Evolutionary conservation across 2,888 invertebrate species (phyloP), one percentile per base, ranked within the genome.

Genomic region (Drosophila bunnanda): DNA sequence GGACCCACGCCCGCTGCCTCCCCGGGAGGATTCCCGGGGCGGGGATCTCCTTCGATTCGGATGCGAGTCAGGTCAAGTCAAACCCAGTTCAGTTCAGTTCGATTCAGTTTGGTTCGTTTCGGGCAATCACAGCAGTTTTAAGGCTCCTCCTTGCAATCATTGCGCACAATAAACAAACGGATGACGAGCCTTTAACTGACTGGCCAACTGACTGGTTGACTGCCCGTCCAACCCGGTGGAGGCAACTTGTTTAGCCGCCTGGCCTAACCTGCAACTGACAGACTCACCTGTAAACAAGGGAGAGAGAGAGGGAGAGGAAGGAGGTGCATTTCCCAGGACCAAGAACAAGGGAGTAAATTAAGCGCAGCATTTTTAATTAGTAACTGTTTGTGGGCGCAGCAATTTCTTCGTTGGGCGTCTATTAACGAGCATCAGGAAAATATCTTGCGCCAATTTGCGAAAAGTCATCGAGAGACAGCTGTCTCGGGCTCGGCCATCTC

Each of bases 141-240:
- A 77, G 76, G 75, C 75, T 76, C 46, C 75, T 78, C 38, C 66
- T 75, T 71, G 76, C 86, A 86, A 86, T 88, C 88, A 86, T 85
- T 80, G 80, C 82, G 71, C 78, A 88, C 80, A 85, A 86, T 88
- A 88, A 87, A 86, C 88, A 86, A 88, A 80, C 86, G 76, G 78
- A 87, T 84, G 87, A 86, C 83, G 88, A 88, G 88, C 82, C 83
- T 88, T 87, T 87, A 86, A 86, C 87, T 74, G 80, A 87, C 84
- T 83, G 76, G 56, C 73, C 83, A 59, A 67, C 64, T 66, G 62
- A 71, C 58, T 17, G 58, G 44, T 46, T 39, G 58, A 53, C 65
- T 64, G 55, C 72, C 50, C 50, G 30, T 17, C 50, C 8, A 30
- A 25, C 13, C 30, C 30, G 20, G 9, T 30, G 56, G 58, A 30